Conservation (phyloP, 2,888 invertebrate species). For the Nomada fucata region DNA sequence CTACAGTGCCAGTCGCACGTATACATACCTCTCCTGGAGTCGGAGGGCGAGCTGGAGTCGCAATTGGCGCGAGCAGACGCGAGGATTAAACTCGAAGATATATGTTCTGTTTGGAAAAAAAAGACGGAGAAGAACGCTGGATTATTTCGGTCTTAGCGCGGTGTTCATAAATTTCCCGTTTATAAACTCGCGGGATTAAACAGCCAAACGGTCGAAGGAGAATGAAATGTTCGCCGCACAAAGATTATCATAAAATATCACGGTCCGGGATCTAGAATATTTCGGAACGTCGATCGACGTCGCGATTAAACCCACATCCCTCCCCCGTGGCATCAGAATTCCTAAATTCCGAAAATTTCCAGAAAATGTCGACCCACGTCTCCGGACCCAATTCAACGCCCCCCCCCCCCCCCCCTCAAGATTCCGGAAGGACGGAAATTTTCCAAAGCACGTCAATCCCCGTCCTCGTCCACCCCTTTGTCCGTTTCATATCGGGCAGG, state of each 20-base stretch:
- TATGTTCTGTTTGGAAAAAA: background rate
- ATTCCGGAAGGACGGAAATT: background rate
- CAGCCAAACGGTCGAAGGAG: background rate
- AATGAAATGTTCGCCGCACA: background rate
- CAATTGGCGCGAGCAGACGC: slow-evolving; percentile 38
- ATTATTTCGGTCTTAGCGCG: background rate
- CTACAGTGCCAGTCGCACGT: slow-evolving; percentile 26
- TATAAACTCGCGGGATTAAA: too few species aligned
- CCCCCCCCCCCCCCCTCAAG: background rate
- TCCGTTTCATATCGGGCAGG: background rate
- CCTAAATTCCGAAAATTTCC: background rate
- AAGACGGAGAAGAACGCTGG: background rate
- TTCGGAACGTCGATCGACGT: background rate
- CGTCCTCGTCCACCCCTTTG: background rate
- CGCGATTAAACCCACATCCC: slow-evolving; percentile 20
- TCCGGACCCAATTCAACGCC: background rate
- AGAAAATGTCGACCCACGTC: slow-evolving; percentile 10
- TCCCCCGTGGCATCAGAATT: background rate
- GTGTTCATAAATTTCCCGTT: background rate
- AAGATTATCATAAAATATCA: background rate
- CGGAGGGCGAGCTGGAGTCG: slow-evolving; percentile 41
- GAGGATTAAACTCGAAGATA: slow-evolving; percentile 33
- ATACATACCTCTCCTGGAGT: background rate
- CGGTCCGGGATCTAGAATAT: background rate
- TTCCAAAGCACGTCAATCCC: slow-evolving; percentile 2